Base-by-base conservation (phyloP, 2,888 invertebrate genomes). In the Eudemis profundana region DNA sequence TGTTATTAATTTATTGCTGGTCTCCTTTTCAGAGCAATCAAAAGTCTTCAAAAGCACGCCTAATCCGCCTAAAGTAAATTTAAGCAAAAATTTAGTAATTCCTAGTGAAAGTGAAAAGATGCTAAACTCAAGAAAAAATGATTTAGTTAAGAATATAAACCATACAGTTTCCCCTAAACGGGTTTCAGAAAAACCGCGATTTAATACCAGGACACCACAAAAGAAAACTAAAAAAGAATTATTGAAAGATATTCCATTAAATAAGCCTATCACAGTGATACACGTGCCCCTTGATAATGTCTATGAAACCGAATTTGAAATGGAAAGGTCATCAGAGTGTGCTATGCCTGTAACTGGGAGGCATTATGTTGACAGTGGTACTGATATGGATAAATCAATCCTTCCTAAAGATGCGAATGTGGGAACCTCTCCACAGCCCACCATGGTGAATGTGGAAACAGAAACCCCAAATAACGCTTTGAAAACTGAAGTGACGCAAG, bases 211-310 rank as follows among this genome's bases (percentile, higher is more conserved):
- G 71, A 56, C 70, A 36, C 60, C 71, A 21, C 66, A 70, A 42
- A 74, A 68, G 15, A 79, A 72, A 70, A 73, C 54, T 21, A 80
- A 75, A 68, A 60, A 67, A 15, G 67, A 70, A 33, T 60, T 78
- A 38, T 51, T 74, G 1, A 81, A 78, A 72, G 79, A 83, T 62
- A 71, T 78, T 4, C 72, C 73, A 51, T 69, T 51, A 14, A 81
- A 77, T 10, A 84, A 78, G 62, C 75, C 78, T 12, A 33, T 79
- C 12, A 72, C 78, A 27, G 69, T 84, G 15, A 86, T 88, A 72
- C 81, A 76, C 69, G 85, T 89, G 3, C 89, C 89, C 14, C 70
- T 86, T 33, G 85, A 86, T 4, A 79, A 78, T 42, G 69, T 61
- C 68, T 61, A 68, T 12, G 78, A 75, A 66, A 59, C 59, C 23